Base-by-base conservation (phyloP, 2,797 vertebrate genomes). In the Crocodylus rhombifer region DNA sequence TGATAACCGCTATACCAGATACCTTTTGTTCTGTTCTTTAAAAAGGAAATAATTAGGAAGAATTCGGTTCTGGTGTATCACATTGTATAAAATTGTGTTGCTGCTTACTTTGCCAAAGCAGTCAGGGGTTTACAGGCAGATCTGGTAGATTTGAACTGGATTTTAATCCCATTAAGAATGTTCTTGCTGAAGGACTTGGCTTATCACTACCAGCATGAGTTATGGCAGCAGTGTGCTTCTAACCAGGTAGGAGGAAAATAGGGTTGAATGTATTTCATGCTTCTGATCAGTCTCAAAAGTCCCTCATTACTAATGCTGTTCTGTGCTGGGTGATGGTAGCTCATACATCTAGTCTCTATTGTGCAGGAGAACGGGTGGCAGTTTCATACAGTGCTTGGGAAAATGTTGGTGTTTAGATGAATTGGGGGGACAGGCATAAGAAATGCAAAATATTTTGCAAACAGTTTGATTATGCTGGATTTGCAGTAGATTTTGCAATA, bases 151-250 rank as follows among this genome's bases (percentile, higher is more conserved):
- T 88, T 75, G 60, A 61, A 57, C 18, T 78, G 65, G 18, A 73
- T 85, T 67, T 75, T 78, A 88, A 82, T 88, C 85, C 65, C 65
- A 57, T 58, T 82, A 78, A 82, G 18, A 87, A 57, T 57, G 84
- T 63, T 78, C 71, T 73, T 65, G 8, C 58, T 14, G 21, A 56
- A 82, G 16, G 26, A 78, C 58, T 25, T 86, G 58, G 57, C 80
- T 83, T 84, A 61, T 71, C 25, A 84, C 67, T 65, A n/a, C 42
- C 65, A 21, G 20, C 62, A 36, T 20, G 25, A 51, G 25, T 83
- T 78, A 23, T 60, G 55, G 42, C 33, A 73, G 16, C 73, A 78
- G 36, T 67, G 36, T 63, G 17, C 42, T 14, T 74, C 36, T 71
- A 80, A 86, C 67, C 25, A 71, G 60, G 36, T 6, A 30, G 71